These are phyloP conservation scores for Eudemis profundana DNA, from an alignment of 2,888 invertebrate species.

Conservation along the genomic window DNA sequence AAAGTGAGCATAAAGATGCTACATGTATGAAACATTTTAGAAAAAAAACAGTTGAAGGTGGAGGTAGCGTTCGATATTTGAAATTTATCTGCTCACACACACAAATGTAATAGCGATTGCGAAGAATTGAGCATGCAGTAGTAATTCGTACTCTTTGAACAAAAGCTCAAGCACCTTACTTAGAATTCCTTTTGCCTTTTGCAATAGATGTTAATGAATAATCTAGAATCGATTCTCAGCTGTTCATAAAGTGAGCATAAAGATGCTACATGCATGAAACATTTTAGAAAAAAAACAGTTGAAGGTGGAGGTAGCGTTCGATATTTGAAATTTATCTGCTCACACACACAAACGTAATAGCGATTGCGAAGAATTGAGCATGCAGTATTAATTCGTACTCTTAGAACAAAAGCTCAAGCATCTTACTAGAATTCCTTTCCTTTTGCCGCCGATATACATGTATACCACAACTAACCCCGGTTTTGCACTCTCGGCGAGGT, in stretches of 20 bases:
- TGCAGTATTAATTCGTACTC: background rate
- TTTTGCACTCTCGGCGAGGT: too few species aligned
- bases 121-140: background rate
- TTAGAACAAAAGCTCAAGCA: too few species aligned
- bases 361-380: too few species aligned
- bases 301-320: background rate
- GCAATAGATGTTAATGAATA: slow-evolving; percentile 49
- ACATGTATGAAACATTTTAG: background rate
- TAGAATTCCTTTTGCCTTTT: too few species aligned
- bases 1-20: slow-evolving; percentile 26
- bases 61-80: background rate
- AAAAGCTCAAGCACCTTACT: too few species aligned
- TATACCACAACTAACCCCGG: too few species aligned
- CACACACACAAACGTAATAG: background rate
- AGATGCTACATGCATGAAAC: too few species aligned
- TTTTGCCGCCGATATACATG: slow-evolving; percentile 50
- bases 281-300: background rate
- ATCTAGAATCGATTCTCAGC: slow-evolving; percentile 44
- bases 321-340: background rate
- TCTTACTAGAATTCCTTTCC: too few species aligned
- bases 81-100: background rate
- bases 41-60: background rate
- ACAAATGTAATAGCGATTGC: background rate
- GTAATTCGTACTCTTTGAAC: too few species aligned
- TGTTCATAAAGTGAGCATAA: slow-evolving; percentile 30